phyloP scores from a whole-genome alignment of 2,113 vertebrate genomes.

The Catharus fuscescens region DNA sequence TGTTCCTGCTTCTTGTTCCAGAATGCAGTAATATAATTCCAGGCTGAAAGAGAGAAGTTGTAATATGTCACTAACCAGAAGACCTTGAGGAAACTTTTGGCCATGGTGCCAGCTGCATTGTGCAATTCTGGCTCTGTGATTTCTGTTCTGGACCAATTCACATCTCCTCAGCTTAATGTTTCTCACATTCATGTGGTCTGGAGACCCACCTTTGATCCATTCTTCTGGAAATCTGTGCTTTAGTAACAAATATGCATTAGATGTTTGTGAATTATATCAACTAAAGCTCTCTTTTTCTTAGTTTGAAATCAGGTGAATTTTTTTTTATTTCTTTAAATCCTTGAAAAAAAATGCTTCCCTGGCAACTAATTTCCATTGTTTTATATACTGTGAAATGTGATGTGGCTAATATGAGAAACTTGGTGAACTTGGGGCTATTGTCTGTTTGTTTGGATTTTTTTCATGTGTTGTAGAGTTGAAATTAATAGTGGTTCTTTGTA shows the following conservation, averaged over 20 bases:
- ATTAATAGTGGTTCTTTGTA: neutral
- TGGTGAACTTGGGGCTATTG: neutral
- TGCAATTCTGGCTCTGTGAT: neutral
- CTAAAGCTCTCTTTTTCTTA: neutral
- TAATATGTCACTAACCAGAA: neutral
- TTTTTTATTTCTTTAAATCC: neutral
- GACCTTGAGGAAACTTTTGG: neutral
- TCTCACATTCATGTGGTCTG: neutral
- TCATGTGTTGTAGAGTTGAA: neutral
- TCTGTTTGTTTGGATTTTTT: neutral
- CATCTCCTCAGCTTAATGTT: slow-evolving; percentile 4
- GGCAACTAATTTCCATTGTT: neutral
- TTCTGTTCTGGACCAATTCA: slow-evolving; percentile 1
- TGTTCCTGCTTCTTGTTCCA: neutral
- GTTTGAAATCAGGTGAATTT: neutral
- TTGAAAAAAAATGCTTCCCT: neutral
- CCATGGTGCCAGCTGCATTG: neutral
- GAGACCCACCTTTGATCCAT: slow-evolving; percentile 15
- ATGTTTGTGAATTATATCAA: neutral
- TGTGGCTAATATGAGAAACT: neutral
- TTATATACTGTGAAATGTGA: neutral
- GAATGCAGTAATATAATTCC: neutral
- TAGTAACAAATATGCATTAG: neutral
- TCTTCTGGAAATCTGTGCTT: neutral
- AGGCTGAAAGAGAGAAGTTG: neutral